Evolutionary conservation across 2,797 vertebrate genomes (phyloP).

Genomic region (Denticeps clupeoides): DNA sequence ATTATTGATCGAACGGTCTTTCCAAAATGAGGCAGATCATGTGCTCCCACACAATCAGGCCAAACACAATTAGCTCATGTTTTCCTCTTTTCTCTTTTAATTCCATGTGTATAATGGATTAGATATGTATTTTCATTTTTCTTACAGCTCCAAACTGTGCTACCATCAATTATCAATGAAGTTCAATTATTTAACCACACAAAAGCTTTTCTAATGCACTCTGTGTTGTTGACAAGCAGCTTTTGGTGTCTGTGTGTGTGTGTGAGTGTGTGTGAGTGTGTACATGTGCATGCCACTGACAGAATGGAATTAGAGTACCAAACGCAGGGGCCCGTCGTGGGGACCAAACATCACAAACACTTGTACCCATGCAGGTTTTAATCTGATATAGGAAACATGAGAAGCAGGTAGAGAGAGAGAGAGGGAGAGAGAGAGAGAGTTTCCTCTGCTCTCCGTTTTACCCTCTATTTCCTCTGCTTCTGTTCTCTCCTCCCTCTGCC

Average conservation of each 20-base stretch:
- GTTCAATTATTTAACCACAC: conserved; percentile 50
- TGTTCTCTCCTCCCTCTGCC: conserved; percentile 2
- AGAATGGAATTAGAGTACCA: conserved; percentile 20
- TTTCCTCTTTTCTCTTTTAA: conserved; percentile 7
- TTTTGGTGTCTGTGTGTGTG: conserved; percentile 1
- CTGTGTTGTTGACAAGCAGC: conserved; percentile 47
- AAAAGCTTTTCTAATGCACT: conserved; percentile 37
- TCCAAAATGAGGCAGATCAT: conserved; percentile 1
- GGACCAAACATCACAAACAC: background rate
- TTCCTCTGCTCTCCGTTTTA: background rate
- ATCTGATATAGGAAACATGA: too few relatives aligned
- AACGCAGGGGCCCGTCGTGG: background rate
- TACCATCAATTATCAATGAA: conserved; percentile 55
- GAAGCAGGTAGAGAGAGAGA: too few relatives aligned
- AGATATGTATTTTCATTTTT: conserved; percentile 47
- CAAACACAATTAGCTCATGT: conserved; percentile 6
- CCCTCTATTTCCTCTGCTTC: background rate
- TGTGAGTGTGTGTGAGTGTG: conserved; percentile 19
- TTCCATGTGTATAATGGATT: conserved; percentile 44
- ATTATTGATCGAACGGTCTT: conserved; percentile 4
- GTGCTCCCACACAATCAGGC: background rate
- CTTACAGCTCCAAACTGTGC: conserved; percentile 52
- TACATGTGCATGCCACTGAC: conserved; percentile 13
- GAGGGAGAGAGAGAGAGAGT: too few relatives aligned
- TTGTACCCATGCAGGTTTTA: conserved; percentile 5